Evolutionary conservation across 2,113 vertebrate genomes (phyloP), one percentile per base, ranked within the genome.

Genomic region (Nansenia antarctica): DNA sequence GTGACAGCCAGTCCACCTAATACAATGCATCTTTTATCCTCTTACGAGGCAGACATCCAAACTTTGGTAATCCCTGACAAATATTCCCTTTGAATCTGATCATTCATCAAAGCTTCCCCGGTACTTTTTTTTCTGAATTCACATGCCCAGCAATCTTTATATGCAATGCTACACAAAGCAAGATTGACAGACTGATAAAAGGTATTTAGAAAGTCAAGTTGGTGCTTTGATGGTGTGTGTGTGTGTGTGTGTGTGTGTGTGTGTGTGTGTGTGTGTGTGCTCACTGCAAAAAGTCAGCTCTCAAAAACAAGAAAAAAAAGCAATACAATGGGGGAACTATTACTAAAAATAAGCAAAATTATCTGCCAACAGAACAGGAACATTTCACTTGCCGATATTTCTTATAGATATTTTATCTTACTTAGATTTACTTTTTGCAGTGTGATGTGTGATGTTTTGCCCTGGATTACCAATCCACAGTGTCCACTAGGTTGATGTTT

Each of bases 1-100:
- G 26, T 45, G 74, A 69, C 54, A 65, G 58, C 31, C 49, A 37
- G 67, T 42, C 35, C n/a, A n/a, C 45, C 53, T 42, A 58, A 71
- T 18, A 29, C 57, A 72, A 61, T 72, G 71, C 70, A 62, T 49
- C 4, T 62, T 66, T 79, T 72, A 76, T 78, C 67, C 76, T 73
- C 70, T 67, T 74, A 73, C 29, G 15, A 65, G 68, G 55, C 47
- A 70, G 59, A 66, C 73, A 63, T 73, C 69, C 73, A 69, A 71
- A 60, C 65, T 71, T 73, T 15, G 60, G 55, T 75, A 83, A 85
- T 82, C 83, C 74, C 59, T 65, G 32, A 70, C 73, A 78, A 60
- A 79, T 78, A 79, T 72, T 66, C 72, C 55, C 59, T 60, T 37
- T 59, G 26, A 32, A 78, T 62, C 63, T 74, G 45, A 35, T 73